phyloP scores from a whole-genome alignment of 1,140 invertebrate genomes.

The Tribolium castaneum region DNA sequence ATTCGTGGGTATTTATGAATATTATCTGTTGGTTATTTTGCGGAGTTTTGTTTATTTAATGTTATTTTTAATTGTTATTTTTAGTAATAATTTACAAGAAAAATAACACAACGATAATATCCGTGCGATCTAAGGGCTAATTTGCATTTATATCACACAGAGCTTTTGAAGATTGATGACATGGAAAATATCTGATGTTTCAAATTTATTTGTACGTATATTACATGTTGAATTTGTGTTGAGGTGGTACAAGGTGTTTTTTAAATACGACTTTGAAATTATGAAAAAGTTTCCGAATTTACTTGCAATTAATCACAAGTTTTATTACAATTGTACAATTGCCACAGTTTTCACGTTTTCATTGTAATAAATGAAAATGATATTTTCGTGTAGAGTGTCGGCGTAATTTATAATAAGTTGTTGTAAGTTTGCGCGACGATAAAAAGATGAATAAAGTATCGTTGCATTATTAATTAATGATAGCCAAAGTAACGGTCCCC shows the following conservation, averaged over 20 bases:
- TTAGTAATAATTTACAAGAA: neutral
- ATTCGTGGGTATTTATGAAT: neutral
- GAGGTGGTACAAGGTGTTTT: neutral
- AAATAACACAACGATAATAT: neutral
- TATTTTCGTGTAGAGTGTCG: neutral
- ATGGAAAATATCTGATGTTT: slow-evolving; percentile 4
- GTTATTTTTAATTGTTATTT: neutral
- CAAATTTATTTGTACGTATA: neutral
- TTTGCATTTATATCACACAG: slow-evolving; percentile 9
- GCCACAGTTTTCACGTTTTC: neutral
- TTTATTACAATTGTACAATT: neutral
- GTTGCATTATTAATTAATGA: neutral
- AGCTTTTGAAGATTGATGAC: slow-evolving; percentile 6
- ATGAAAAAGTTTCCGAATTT: neutral
- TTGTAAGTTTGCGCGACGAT: too few relatives aligned
- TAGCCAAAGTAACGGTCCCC: neutral
- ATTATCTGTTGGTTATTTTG: neutral
- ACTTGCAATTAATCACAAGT: neutral
- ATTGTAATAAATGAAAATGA: neutral
- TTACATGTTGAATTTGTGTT: neutral
- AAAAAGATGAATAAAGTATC: too few relatives aligned
- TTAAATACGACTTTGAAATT: neutral
- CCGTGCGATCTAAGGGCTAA: neutral
- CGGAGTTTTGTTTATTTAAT: neutral
- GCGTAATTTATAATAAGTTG: too few relatives aligned